Evolutionary conservation across 2,113 vertebrate genomes (phyloP), one percentile per base, ranked within the genome.

Genomic region (Chlamydotis undulata): DNA sequence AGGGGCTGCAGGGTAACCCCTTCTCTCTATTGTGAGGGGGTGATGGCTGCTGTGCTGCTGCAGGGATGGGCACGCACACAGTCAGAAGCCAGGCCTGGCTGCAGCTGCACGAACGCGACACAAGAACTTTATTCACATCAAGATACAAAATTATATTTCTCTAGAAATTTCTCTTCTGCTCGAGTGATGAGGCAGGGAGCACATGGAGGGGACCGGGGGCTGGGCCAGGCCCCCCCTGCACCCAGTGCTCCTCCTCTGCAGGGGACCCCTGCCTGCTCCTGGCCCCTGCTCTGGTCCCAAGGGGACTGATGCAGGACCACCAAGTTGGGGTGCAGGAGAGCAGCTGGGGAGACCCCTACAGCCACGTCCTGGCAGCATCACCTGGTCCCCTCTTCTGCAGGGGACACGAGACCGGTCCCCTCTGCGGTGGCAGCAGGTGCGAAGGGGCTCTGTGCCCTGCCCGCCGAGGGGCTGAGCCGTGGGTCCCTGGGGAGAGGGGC

Each of bases 61-160:
- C 63, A 68, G 83, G 94, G 81, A 41, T 37, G 50, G 76, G 1
- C 12, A 6, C 35, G 60, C 26, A 77, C 31, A 97, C 22, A 96
- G 80, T 89, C 85, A 61, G 25, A 78, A 31, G 41, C 29, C 53
- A 96, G 81, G 52, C 92, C 12, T 15, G 55, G 91, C 83, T 98
- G 98, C 98, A 98, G 99, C 98, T 99, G 98, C 99, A 98, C 98
- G 86, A 98, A 99, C 57, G 96, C 96, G 97, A 99, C 98, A 99
- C 99, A 68, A 96, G 92, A 97, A 97, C 97, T 99, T 99, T 99
- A 99, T 99, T 98, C 98, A 98, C 98, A 98, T 83, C 88, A 98
- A 98, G 98, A 99, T 99, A 99, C 99, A 99, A 99, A 98, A 99
- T 98, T 98, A 98, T 97, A 98, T 97, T 98, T 98, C 98, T 99